Percentiles rank a stretch among this genome's conserved stretches.
Evolutionary conservation across 2,888 invertebrate genomes (phyloP).

Genomic region (Nomada fabriciana): DNA sequence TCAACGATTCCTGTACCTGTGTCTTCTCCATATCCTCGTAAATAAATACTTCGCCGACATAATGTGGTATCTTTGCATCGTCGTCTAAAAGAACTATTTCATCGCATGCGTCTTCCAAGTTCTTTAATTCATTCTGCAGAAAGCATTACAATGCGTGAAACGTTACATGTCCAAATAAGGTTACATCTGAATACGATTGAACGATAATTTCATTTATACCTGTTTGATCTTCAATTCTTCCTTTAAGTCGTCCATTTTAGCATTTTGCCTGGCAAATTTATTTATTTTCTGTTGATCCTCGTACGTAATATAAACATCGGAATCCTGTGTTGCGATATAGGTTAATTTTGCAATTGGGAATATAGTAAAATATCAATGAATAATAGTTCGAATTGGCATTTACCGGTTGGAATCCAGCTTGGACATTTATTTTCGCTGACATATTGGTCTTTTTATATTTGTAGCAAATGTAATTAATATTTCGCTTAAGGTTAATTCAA

Average conservation of each 20-base stretch:
- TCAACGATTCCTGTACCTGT: conserved; percentile 85
- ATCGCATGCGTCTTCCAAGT: conserved; percentile 96
- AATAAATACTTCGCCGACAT: conserved; percentile 95
- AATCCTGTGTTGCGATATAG: conserved; percentile 87
- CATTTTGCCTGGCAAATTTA: conserved; percentile 97
- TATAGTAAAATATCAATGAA: conserved; percentile 6
- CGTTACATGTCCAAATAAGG: conserved; percentile 75
- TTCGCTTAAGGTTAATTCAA: not conserved
- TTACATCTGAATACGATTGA: conserved; percentile 37
- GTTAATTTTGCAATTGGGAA: conserved; percentile 34
- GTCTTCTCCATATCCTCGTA: conserved; percentile 91
- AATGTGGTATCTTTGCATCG: conserved; percentile 91
- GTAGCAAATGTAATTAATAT: conserved; percentile 7
- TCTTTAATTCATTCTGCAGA: conserved; percentile 93
- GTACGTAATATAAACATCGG: conserved; percentile 96
- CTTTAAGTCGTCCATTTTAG: conserved; percentile 95
- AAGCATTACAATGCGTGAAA: conserved; percentile 34
- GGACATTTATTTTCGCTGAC: conserved; percentile 78
- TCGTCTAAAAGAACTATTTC: conserved; percentile 93
- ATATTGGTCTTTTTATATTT: conserved; percentile 58
- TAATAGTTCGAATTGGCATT: conserved; percentile 71
- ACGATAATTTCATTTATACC: conserved; percentile 82
- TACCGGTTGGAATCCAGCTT: conserved; percentile 91
- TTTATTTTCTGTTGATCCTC: conserved; percentile 99
- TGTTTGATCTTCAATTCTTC: conserved; percentile 94